A percentile compares a stretch with the other conserved stretches of the same genome.
Evolutionary conservation across 2,113 vertebrate species (phyloP).

Genomic region (Tetrax tetrax): DNA sequence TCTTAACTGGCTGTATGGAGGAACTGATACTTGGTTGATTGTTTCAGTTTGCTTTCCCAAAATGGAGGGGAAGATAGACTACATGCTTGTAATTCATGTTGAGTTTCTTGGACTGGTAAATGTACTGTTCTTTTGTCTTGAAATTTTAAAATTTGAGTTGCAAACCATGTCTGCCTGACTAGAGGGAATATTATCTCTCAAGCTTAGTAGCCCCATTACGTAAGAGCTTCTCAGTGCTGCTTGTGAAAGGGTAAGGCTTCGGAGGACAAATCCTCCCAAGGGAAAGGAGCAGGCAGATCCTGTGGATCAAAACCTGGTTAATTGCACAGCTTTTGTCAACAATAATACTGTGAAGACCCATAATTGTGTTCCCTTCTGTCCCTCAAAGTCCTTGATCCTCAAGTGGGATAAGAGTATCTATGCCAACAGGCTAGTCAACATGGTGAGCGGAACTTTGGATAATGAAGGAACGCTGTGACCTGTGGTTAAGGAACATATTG

Average conservation of each 20-base stretch:
- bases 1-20: not conserved
- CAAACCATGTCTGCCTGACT: not conserved
- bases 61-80: not conserved
- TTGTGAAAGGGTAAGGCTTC: not conserved
- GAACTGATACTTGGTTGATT: not conserved
- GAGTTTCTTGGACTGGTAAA: not conserved
- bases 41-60: not conserved
- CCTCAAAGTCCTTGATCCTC: not conserved
- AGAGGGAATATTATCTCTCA: not conserved
- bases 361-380: not conserved
- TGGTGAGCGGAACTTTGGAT: not conserved
- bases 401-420: not conserved
- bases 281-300: not conserved
- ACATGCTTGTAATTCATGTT: not conserved
- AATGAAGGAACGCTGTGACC: not conserved
- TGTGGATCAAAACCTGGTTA: not conserved
- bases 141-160: not conserved
- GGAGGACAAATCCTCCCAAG: not conserved
- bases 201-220: not conserved
- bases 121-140: not conserved
- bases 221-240: not conserved
- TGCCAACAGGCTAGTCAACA: not conserved
- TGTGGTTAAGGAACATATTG: not conserved
- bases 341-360: not conserved
- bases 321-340: not conserved